phyloP scores from a whole-genome alignment of 2,888 invertebrate genomes.

The Magallana nippona region DNA sequence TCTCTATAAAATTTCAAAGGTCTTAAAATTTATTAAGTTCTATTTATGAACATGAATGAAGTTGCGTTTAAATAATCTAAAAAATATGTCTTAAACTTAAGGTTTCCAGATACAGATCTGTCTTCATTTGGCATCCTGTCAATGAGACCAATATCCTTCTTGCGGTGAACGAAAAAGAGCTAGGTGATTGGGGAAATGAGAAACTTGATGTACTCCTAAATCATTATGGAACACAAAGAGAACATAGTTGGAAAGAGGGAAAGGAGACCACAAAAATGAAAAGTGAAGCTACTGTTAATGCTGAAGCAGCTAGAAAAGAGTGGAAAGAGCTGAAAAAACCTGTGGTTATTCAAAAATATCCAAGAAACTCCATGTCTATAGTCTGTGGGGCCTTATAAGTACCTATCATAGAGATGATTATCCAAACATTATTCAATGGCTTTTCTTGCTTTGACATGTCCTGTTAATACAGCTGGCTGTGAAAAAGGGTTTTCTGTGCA shows the following conservation, averaged over 20 bases:
- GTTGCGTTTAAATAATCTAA: too few species aligned
- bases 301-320: conserved; percentile 1
- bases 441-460: background rate
- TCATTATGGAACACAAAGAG: background rate
- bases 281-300: conserved; percentile 43
- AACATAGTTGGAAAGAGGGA: conserved; percentile 25
- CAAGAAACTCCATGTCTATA: conserved; percentile 11
- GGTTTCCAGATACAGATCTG: conserved; percentile 36
- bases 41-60: too few species aligned
- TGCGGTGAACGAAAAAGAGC: background rate
- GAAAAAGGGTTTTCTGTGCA: conserved; percentile 35
- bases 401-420: conserved; percentile 9
- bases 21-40: too few species aligned
- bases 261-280: background rate
- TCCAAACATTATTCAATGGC: background rate
- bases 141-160: conserved; percentile 32
- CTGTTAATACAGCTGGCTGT: conserved; percentile 31
- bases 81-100: background rate
- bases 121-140: conserved; percentile 15
- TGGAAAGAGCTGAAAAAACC: background rate
- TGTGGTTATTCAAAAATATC: background rate
- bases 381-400: background rate
- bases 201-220: conserved; percentile 34
- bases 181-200: conserved; percentile 30
- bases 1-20: too few species aligned